Conservation (phyloP, 2,797 vertebrate species). For the Bradypodion ventrale region DNA sequence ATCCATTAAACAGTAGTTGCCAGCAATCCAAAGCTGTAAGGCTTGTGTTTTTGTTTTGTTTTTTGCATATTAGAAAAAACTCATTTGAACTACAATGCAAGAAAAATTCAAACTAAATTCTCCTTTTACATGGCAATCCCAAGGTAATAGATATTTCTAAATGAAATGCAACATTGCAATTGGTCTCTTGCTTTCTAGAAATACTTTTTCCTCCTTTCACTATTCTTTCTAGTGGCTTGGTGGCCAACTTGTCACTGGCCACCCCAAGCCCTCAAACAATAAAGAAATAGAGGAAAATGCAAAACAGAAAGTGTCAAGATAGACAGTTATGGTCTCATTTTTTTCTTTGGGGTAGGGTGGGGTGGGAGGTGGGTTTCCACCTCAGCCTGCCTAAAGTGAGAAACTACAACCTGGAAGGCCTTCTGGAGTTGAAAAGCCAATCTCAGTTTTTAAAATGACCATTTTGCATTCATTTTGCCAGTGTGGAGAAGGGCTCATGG, state of each 20-base stretch:
- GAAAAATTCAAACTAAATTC: conserved; percentile 68
- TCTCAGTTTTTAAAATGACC: too few species aligned
- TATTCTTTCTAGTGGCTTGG: conserved; percentile 46
- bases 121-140: conserved; percentile 76
- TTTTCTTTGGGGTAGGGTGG: too few species aligned
- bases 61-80: conserved; percentile 73
- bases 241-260: neutral
- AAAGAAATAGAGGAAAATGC: neutral
- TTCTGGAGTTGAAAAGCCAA: too few species aligned
- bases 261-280: too few species aligned
- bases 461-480: too few species aligned
- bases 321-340: too few species aligned
- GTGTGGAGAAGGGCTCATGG: too few species aligned
- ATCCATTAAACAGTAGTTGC: conserved; percentile 80
- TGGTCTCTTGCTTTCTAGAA: conserved; percentile 50
- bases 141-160: conserved; percentile 65
- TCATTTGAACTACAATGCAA: conserved; percentile 75
- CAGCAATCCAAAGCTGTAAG: conserved; percentile 76
- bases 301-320: too few species aligned
- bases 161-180: conserved; percentile 57
- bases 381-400: too few species aligned
- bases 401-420: too few species aligned
- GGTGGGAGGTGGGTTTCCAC: too few species aligned
- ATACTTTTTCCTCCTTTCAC: conserved; percentile 39
- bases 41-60: conserved; percentile 52